phyloP scores from a whole-genome alignment of 2,888 invertebrate species.

The Balanococcus diminutus region DNA sequence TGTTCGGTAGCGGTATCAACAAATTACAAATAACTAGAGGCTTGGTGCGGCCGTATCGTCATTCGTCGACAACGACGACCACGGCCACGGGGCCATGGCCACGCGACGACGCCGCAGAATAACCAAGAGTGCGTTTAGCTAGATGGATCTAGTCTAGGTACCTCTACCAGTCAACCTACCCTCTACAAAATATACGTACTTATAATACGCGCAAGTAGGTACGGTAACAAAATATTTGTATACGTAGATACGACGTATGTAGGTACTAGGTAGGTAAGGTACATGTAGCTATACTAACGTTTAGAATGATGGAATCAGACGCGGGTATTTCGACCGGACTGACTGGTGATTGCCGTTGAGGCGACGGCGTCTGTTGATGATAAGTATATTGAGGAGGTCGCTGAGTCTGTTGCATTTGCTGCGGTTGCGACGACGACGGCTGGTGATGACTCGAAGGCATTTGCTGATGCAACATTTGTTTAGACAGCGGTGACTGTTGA shows the following conservation, averaged over 20 bases:
- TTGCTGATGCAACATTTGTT: constrained; percentile 43
- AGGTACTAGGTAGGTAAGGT: background rate
- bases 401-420: constrained; percentile 59
- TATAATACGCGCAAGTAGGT: too few relatives aligned
- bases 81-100: too few relatives aligned
- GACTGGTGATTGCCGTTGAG: constrained; percentile 57
- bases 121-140: too few relatives aligned
- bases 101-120: too few relatives aligned
- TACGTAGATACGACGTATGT: background rate
- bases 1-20: too few relatives aligned
- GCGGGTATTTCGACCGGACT: constrained; percentile 57
- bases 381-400: constrained; percentile 55
- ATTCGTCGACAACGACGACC: too few relatives aligned
- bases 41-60: too few relatives aligned
- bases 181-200: too few relatives aligned
- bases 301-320: constrained; percentile 55
- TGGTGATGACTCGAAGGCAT: constrained; percentile 59
- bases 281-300: constrained; percentile 50
- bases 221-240: too few relatives aligned
- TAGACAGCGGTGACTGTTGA: constrained; percentile 58
- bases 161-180: too few relatives aligned
- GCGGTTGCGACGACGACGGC: constrained; percentile 54
- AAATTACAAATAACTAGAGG: too few relatives aligned
- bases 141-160: too few relatives aligned
- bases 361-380: constrained; percentile 46